Conservation (phyloP, 2,113 vertebrate species). For the Halichoeres trimaculatus region DNA sequence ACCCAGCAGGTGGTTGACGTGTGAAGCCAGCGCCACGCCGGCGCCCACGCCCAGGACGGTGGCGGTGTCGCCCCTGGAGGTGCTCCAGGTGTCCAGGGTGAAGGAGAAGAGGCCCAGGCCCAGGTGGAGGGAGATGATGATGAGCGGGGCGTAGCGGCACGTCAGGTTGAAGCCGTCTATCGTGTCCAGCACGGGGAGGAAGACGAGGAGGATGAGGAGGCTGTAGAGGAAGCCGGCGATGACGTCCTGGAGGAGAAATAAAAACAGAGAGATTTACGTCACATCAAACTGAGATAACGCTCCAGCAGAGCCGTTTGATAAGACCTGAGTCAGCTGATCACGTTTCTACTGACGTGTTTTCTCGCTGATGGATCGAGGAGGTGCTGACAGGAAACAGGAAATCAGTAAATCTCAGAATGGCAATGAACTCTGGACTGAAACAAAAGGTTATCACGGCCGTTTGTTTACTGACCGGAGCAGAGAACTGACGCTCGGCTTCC, state of each 20-base stretch:
- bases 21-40: constrained; percentile 91
- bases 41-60: constrained; percentile 94
- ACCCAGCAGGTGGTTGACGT: constrained; percentile 84
- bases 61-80: constrained; percentile 94
- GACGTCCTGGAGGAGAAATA: constrained; percentile 86
- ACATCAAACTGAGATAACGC: neutral
- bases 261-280: too few relatives aligned
- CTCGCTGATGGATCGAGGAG: constrained; percentile 17
- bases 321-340: neutral
- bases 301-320: neutral
- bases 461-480: constrained; percentile 19
- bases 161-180: constrained; percentile 92
- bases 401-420: neutral
- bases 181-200: constrained; percentile 89
- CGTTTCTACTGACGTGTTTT: neutral
- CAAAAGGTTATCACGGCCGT: neutral
- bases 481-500: constrained; percentile 15
- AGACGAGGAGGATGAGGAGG: constrained; percentile 88
- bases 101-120: constrained; percentile 94
- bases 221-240: constrained; percentile 92
- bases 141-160: constrained; percentile 86
- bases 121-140: constrained; percentile 91
- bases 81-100: constrained; percentile 97
- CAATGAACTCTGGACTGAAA: constrained; percentile 6
- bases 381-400: constrained; percentile 37